These are phyloP conservation scores for Apodemus sylvaticus DNA, from an alignment of 2,113 vertebrate species.

Conservation along the genomic window DNA sequence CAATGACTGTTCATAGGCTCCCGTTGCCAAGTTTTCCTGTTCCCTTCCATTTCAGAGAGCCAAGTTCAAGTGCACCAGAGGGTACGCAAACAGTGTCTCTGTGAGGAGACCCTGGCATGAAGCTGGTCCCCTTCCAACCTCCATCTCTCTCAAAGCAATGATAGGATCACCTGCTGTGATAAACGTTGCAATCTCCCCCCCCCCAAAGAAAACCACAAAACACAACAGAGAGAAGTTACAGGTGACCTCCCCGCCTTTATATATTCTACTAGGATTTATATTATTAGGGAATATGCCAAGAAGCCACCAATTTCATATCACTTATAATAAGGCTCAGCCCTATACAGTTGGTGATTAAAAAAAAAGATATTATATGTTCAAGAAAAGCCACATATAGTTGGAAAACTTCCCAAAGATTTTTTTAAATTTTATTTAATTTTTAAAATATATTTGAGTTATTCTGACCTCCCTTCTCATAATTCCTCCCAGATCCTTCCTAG, in stretches of 20 bases:
- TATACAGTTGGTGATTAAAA: background rate
- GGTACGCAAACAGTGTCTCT: background rate
- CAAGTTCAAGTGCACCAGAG: conserved; percentile 52
- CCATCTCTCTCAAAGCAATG: background rate
- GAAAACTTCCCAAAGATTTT: background rate
- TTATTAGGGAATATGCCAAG: background rate
- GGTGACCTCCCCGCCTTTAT: accelerated
- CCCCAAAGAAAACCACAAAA: background rate
- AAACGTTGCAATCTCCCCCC: background rate
- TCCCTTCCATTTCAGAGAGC: background rate
- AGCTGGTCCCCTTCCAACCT: background rate
- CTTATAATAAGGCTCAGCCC: background rate
- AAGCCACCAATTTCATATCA: background rate
- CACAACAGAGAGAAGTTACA: background rate
- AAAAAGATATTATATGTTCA: background rate
- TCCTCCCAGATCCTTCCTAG: background rate
- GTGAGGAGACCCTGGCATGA: background rate
- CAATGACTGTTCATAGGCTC: conserved; percentile 60
- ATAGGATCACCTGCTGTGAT: background rate
- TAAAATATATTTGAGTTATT: background rate
- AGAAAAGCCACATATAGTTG: background rate
- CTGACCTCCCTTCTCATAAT: background rate
- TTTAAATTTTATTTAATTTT: background rate
- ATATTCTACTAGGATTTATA: background rate
- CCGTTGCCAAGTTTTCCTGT: conserved; percentile 40